Base-by-base conservation (phyloP, 2,797 vertebrate genomes). In the Paramormyrops hopkinsi region DNA sequence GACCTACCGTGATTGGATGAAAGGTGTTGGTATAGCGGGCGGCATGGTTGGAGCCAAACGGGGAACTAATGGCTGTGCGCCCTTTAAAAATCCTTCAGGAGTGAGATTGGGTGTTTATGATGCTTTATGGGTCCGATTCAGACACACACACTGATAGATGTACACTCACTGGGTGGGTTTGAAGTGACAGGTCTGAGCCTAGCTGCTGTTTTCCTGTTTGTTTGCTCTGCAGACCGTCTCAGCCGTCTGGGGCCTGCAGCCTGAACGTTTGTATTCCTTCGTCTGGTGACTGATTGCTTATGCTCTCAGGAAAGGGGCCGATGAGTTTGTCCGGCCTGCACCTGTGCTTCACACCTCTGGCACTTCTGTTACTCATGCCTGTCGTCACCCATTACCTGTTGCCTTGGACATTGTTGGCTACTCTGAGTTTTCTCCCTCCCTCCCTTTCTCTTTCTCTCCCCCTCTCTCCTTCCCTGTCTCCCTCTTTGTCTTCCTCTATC, bases 341-440 rank as follows among this genome's bases (percentile, higher is more conserved):
- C 54, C 56, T 44, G 33, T 19, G 19, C 37, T 46, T 29, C 56
- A n/a, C 19, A 25, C 54, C 76, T 56, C 25, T 12, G n/a, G 41
- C 22, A 51, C 33, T 9, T 53, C 88, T 4, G 3, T 33, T 46
- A 50, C 82, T 69, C 56, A 69, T 82, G n/a, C 5, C 41, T 53
- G 59, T 86, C 41, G 50, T 41, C 56, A 9, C 4, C 29, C 82
- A 56, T 89, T 89, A 69, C 44, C 56, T 89, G 88, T 41, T 86
- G 82, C 14, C n/a, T 17, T 1, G 56, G 82, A 19, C 56, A 50
- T 44, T 4, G 7, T 86, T 89, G 46, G 33, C 37, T 4, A 1
- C 29, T 69, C 56, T 62, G 59, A 62, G 8, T 62, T 62, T 25
- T 22, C 9, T 14, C 29, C 29, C 11, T 12, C 29, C 11, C 29